phyloP scores from a whole-genome alignment of 1,140 invertebrate species.

The Amphibalanus amphitrite region DNA sequence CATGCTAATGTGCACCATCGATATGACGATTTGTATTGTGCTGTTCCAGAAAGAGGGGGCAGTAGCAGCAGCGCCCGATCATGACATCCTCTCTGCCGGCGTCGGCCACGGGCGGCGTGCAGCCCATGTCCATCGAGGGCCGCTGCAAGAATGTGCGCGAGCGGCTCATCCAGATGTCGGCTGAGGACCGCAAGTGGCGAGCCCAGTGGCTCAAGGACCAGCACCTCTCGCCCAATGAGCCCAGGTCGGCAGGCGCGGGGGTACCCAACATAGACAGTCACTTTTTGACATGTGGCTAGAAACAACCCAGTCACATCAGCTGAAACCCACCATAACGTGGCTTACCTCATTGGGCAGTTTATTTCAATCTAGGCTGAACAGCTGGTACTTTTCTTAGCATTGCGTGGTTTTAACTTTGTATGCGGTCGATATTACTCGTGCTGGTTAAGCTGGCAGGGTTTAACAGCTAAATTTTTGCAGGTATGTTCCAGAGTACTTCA shows the following conservation, averaged over 20 bases:
- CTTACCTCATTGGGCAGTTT: background rate
- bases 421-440: too few species aligned
- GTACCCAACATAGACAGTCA: background rate
- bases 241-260: background rate
- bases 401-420: background rate
- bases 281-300: background rate
- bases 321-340: background rate
- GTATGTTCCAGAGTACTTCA: background rate
- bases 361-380: background rate
- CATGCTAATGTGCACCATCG: too few species aligned
- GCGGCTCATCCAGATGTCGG: slow-evolving; percentile 1
- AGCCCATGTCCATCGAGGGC: background rate
- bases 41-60: too few species aligned
- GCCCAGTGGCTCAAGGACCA: background rate
- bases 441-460: too few species aligned
- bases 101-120: background rate
- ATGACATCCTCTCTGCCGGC: background rate
- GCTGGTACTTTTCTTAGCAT: background rate
- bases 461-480: background rate
- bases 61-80: too few species aligned
- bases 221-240: background rate
- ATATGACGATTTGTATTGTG: too few species aligned
- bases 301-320: background rate
- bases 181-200: background rate
- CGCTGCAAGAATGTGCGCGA: slow-evolving; percentile 1